phyloP scores from a whole-genome alignment of 2,888 invertebrate genomes.

The Lagria hirta region DNA sequence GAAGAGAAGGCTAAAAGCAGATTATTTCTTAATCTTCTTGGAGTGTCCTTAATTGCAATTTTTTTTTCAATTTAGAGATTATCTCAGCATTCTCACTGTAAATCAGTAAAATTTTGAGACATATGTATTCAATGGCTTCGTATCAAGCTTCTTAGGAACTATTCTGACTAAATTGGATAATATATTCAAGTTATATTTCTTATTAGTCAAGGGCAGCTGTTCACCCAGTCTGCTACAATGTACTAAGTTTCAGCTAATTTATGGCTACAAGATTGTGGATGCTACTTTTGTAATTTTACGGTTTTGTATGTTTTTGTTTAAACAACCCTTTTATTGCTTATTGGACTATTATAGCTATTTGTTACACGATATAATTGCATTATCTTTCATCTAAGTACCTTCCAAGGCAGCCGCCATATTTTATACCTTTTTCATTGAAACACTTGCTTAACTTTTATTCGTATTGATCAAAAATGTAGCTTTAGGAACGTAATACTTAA shows the following conservation, averaged over 20 bases:
- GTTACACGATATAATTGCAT: too few relatives aligned
- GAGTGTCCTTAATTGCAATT: slow-evolving; percentile 11
- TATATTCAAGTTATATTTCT: slow-evolving; percentile 53
- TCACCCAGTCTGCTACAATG: slow-evolving; percentile 39
- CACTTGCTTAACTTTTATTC: too few relatives aligned
- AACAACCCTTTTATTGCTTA: too few relatives aligned
- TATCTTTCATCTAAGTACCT: too few relatives aligned
- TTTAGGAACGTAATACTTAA: too few relatives aligned
- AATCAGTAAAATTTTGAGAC: slow-evolving; percentile 31
- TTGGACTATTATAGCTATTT: too few relatives aligned
- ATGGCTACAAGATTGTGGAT: too few relatives aligned
- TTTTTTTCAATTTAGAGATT: slow-evolving; percentile 12
- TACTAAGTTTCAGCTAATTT: slow-evolving; percentile 26
- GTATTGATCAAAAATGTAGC: too few relatives aligned
- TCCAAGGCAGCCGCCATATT: too few relatives aligned
- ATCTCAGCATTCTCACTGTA: slow-evolving; percentile 5
- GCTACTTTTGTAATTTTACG: too few relatives aligned
- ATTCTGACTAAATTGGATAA: slow-evolving; percentile 40
- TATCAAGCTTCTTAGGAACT: slow-evolving; percentile 29
- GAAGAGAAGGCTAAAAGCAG: background rate
- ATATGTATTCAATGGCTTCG: slow-evolving; percentile 35
- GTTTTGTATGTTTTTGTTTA: too few relatives aligned
- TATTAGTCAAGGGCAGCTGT: slow-evolving; percentile 55
- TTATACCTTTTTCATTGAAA: too few relatives aligned
- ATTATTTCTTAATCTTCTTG: slow-evolving; percentile 20